Base-by-base conservation (phyloP, 2,113 vertebrate species). In the Astatotilapia flaviijosephi region DNA sequence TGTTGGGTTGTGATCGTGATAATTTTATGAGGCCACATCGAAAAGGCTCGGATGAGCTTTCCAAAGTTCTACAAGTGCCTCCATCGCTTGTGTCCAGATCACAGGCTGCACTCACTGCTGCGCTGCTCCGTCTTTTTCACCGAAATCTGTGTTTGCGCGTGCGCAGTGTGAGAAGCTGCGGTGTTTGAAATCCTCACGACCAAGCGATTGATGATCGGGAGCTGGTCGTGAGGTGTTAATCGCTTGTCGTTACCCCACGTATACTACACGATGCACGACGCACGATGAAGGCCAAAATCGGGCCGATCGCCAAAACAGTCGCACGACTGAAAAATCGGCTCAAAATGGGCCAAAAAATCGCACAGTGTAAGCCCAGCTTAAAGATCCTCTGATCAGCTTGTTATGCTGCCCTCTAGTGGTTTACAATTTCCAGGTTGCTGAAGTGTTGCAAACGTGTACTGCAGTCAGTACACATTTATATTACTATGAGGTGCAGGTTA, bases 51-150 rank as follows among this genome's bases (percentile, higher is more conserved):
- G 35, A 35, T 35, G 35, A 35, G 35, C 35, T 37, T 37, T 9
- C 9, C 35, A 37, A 37, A 9, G 35, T 35, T 35, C 35, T 35
- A 35, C 8, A 9, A 35, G 9, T 9, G 9, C 17, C 47, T 19
- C 47, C 47, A 51, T n/a, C 49, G 17, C 49, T 53, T n/a, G 19
- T 53, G 19, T 53, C 49, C 49, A 53, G 51, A 21, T 53, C 49
- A 53, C 51, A 53, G 2, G 9, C 51, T 6, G n/a, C 19, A 54
- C 53, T 23, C 6, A 13, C 11, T 0, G 21, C 21, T 1, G 53
- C 1, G 11, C 53, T 55, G 0, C 53, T 3, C 2, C 1, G 2
- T 54, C n/a, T 54, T 54, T 54, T 54, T 54, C 51, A 0, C 51
- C 2, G 0, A 7, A 2, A 3, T 13, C 23, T 55, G 11, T 7